Evolutionary conservation across 1,140 invertebrate genomes (phyloP).

Genomic region (Vanessa atalanta): DNA sequence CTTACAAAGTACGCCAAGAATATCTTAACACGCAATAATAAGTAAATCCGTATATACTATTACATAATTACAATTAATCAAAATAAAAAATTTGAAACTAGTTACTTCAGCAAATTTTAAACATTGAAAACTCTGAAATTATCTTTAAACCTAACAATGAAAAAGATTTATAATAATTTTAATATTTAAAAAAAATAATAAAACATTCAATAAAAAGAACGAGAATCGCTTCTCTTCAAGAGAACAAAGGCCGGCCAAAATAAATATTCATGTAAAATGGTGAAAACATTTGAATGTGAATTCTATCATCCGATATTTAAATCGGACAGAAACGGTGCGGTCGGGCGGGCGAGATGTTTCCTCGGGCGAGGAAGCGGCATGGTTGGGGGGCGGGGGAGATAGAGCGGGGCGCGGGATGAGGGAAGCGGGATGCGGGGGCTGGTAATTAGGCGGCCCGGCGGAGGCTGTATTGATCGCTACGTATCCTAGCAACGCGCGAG

Average conservation of each 20-base stretch:
- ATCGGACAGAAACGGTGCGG: constrained; percentile 62
- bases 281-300: constrained; percentile 76
- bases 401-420: constrained; percentile 33
- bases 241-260: constrained; percentile 55
- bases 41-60: too few species aligned
- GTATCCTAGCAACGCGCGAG: constrained; percentile 78
- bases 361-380: constrained; percentile 46
- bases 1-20: neutral
- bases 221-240: constrained; percentile 31
- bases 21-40: neutral
- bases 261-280: constrained; percentile 68
- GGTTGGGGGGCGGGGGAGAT: constrained; percentile 24
- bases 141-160: neutral
- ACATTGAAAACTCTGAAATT: neutral
- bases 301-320: constrained; percentile 80
- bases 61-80: too few species aligned
- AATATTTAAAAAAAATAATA: constrained; percentile 23
- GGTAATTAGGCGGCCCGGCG: constrained; percentile 79
- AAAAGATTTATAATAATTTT: neutral
- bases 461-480: constrained; percentile 78
- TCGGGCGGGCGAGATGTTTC: constrained; percentile 56
- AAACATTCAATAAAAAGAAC: constrained; percentile 29
- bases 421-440: constrained; percentile 41
- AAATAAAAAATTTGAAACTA: too few species aligned
- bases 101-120: too few species aligned